Percentiles rank a stretch among this genome's conserved stretches.
Conservation (phyloP, 2,888 invertebrate species). For the Vanessa cardui region DNA sequence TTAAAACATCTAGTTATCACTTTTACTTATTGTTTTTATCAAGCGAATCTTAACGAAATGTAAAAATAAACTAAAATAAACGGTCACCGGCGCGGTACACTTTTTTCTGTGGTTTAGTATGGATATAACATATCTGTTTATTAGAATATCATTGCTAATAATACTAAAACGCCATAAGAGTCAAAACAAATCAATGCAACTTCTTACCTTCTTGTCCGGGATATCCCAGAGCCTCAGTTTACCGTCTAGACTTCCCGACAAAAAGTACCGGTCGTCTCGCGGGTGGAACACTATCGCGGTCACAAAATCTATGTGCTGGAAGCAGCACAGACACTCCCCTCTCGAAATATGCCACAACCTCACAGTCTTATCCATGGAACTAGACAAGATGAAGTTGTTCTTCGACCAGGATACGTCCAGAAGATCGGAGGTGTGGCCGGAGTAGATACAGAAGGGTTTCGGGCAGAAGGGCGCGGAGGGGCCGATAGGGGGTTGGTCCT, state of each 20-base stretch:
- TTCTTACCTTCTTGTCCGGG: constrained; percentile 94
- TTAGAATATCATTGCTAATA: too few relatives aligned
- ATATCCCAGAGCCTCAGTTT: constrained; percentile 99
- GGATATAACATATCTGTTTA: too few relatives aligned
- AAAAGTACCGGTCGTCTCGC: constrained; percentile 93
- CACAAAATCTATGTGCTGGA: constrained; percentile 99
- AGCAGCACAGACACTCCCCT: constrained; percentile 98
- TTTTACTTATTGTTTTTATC: too few relatives aligned
- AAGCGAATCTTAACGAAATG: too few relatives aligned
- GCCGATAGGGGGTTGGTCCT: constrained; percentile 76
- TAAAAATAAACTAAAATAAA: too few relatives aligned
- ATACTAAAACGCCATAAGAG: too few relatives aligned
- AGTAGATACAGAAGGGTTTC: constrained; percentile 95
- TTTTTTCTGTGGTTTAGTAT: too few relatives aligned
- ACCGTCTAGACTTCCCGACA: constrained; percentile 98
- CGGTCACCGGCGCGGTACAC: too few relatives aligned
- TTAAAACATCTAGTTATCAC: too few relatives aligned
- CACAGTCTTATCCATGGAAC: constrained; percentile 99
- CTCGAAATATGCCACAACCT: constrained; percentile 97
- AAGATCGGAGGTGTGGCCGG: constrained; percentile 97
- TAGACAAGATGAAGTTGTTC: constrained; percentile 98
- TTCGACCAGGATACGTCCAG: constrained; percentile 99
- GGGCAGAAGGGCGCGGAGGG: constrained; percentile 91
- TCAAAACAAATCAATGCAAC: background rate
- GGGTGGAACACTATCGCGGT: constrained; percentile 99